A percentile compares a stretch with the other conserved stretches of the same genome.
Conservation (phyloP, 2,797 vertebrate species). For the Anas bahamensis region DNA sequence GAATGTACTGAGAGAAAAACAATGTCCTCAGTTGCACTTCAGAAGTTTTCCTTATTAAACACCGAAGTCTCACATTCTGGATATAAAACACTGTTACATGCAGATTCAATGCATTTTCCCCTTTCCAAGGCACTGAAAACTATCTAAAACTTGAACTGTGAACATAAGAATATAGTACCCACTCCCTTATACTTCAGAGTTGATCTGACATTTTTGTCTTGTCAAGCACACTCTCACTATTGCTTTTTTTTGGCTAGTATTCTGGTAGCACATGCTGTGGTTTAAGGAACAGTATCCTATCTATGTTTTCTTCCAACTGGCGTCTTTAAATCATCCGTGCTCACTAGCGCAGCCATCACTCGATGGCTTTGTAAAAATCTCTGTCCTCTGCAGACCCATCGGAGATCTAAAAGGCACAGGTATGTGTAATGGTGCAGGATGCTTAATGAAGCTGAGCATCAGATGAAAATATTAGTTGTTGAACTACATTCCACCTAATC, state of each 20-base stretch:
- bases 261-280: not conserved
- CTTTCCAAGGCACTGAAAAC: constrained; percentile 6
- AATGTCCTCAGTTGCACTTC: constrained; percentile 31
- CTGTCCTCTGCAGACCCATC: not conserved
- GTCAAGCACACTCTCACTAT: not conserved
- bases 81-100: not conserved
- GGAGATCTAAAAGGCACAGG: not conserved
- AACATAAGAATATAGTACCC: not conserved
- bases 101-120: not conserved
- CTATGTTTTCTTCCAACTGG: not conserved
- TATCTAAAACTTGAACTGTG: not conserved
- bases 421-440: not conserved
- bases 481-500: not conserved
- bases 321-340: not conserved
- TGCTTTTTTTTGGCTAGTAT: not conserved
- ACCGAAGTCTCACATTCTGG: not conserved
- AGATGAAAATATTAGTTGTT: not conserved
- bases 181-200: not conserved
- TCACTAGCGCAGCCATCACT: not conserved
- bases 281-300: not conserved
- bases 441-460: not conserved
- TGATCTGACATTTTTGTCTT: not conserved
- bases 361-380: not conserved
- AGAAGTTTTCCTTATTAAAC: not conserved
- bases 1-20: constrained; percentile 14